Conservation (phyloP, 2,888 invertebrate genomes). For the Drosophila buzzatii region DNA sequence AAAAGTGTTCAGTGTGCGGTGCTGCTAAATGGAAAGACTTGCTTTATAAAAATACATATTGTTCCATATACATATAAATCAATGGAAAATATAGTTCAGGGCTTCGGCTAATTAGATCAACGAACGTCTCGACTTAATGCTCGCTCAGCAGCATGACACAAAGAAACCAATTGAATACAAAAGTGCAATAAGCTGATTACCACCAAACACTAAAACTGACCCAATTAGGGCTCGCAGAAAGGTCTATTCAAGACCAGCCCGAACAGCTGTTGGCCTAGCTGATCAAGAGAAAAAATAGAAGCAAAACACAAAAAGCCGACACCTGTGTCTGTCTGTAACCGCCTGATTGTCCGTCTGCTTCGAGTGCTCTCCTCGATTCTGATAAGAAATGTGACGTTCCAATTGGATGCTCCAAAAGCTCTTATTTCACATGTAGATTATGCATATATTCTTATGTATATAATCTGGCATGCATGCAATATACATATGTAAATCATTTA, state of each 20-base stretch:
- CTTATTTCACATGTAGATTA: constrained; percentile 35
- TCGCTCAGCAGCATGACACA: constrained; percentile 43
- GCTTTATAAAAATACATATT: constrained; percentile 20
- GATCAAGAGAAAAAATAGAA: background rate
- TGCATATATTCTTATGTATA: constrained; percentile 12
- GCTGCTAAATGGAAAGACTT: constrained; percentile 29
- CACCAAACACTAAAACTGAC: constrained; percentile 22
- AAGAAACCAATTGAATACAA: constrained; percentile 42
- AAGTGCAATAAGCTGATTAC: constrained; percentile 61
- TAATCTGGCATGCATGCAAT: constrained; percentile 4
- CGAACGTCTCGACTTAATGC: constrained; percentile 23
- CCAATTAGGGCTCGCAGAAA: constrained; percentile 23
- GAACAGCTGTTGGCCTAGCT: constrained; percentile 6
- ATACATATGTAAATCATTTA: constrained; percentile 11
- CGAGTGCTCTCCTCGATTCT: constrained; percentile 21
- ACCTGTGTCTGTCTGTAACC: constrained; percentile 21
- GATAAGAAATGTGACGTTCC: constrained; percentile 55
- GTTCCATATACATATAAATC: constrained; percentile 28
- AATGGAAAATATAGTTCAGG: constrained; percentile 59
- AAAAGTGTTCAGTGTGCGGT: constrained; percentile 28
- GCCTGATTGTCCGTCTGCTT: constrained; percentile 8
- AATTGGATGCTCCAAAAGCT: constrained; percentile 43
- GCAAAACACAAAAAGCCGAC: background rate
- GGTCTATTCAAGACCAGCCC: background rate
- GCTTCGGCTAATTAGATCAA: constrained; percentile 57